Base-by-base conservation (phyloP, 2,888 invertebrate genomes). In the Hofmannophila pseudospretella region DNA sequence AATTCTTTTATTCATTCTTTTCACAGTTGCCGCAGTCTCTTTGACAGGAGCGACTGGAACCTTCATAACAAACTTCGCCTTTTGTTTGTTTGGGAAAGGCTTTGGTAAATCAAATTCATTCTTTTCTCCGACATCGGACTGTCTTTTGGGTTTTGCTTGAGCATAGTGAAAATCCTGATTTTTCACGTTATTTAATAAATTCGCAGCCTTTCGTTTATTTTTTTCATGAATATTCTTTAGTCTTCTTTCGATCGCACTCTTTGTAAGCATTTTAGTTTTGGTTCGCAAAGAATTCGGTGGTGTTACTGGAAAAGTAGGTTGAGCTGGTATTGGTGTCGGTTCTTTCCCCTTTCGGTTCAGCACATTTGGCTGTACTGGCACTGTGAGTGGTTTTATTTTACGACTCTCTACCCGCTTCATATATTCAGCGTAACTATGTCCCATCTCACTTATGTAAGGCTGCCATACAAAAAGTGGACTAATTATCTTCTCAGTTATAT, bases 1-100 rank as follows among this genome's bases (percentile, higher is more conserved):
- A 25, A 89, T 74, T 42, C 71, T 66, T 48, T 86, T 87, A 36
- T 88, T 88, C 36, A 89, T 72, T 49, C 90, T 71, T 62, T 89
- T 82, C 1, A 90, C 49, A 4, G 87, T 80, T 1, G 90, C 72
- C 8, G 76, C 59, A 2, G 80, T 90, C 41, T 81, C 76, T 71
- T 88, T 89, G 0, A 84, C 53, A n/a, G 61, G 46, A 9, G 58
- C 57, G 7, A 48, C 34, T 10, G 44, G 28, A 22, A 45, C 39
- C 48, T 53, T 68, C 7, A 41, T 3, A 12, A 42, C 37, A 36
- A 45, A 35, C 38, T 62, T 42, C n/a, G n/a, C n/a, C n/a, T n/a
- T n/a, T n/a, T n/a, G n/a, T 63, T 12, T 54, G 41, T 45, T 65
- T 71, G 1, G 47, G 38, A n/a, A 53, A 28, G 10, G 41, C 41